Evolutionary conservation across 2,113 vertebrate species (phyloP).

Genomic region (Lepus timidus): DNA sequence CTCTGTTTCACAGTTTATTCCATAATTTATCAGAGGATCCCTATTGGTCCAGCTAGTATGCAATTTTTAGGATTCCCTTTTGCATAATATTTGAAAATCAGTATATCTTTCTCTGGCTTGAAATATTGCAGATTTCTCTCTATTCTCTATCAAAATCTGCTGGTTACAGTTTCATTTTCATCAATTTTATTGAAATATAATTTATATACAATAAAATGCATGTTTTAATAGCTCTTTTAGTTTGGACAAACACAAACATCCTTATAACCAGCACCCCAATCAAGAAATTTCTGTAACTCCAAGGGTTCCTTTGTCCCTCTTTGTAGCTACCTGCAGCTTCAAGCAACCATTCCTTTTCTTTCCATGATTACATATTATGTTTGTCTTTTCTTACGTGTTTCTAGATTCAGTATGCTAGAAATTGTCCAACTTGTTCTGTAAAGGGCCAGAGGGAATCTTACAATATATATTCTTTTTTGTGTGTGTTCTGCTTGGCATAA

Average conservation of each 20-base stretch:
- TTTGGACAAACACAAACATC: not conserved
- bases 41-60: not conserved
- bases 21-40: not conserved
- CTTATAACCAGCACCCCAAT: not conserved
- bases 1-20: not conserved
- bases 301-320: not conserved
- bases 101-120: not conserved
- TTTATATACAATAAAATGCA: not conserved
- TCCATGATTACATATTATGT: not conserved
- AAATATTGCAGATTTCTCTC: not conserved
- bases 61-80: not conserved
- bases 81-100: not conserved
- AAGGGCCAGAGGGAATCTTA: not conserved
- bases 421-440: not conserved
- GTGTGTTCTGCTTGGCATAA: not conserved
- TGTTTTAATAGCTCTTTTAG: not conserved
- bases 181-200: not conserved
- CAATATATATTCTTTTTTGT: not conserved
- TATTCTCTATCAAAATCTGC: not conserved
- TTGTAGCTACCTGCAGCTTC: not conserved
- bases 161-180: not conserved
- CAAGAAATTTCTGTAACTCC: not conserved
- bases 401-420: not conserved
- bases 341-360: not conserved
- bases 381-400: not conserved